These are phyloP conservation scores for Ginglymostoma cirratum DNA, from an alignment of 2,113 vertebrate genomes.

Conservation along the genomic window DNA sequence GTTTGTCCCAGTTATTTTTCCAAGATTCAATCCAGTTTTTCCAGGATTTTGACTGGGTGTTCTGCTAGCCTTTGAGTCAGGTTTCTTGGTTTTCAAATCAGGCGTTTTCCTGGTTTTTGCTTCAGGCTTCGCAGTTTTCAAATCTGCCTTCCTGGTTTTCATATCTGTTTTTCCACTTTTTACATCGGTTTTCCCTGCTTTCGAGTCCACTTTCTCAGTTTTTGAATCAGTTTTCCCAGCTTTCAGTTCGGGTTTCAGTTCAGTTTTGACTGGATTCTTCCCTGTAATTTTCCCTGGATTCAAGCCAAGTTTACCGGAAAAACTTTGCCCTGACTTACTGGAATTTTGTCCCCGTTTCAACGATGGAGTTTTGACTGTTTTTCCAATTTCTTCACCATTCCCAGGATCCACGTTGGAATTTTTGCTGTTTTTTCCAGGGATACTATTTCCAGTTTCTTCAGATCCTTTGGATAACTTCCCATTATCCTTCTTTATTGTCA, in stretches of 20 bases:
- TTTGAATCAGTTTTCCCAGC: not conserved
- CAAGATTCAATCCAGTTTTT: constrained; percentile 15
- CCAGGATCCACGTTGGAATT: constrained; percentile 62
- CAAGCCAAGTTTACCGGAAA: not conserved
- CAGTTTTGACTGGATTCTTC: not conserved
- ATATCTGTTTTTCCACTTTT: not conserved
- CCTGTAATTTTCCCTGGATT: not conserved
- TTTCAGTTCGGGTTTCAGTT: not conserved
- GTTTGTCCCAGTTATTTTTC: constrained; percentile 16
- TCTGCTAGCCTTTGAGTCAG: not conserved
- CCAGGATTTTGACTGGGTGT: not conserved
- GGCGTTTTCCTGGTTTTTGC: not conserved
- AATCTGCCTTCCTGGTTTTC: not conserved
- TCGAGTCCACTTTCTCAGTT: not conserved
- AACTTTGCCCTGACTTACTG: not conserved
- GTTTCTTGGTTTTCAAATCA: not conserved
- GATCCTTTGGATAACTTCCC: constrained; percentile 37
- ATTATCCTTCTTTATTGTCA: not conserved
- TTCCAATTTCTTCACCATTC: not conserved
- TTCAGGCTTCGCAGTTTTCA: not conserved
- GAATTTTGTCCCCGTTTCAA: not conserved
- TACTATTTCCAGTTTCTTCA: constrained; percentile 61
- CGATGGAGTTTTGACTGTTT: not conserved
- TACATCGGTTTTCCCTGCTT: not conserved
- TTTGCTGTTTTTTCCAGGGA: constrained; percentile 73